Evolutionary conservation across 2,888 invertebrate species (phyloP), one percentile per base, ranked within the genome.

Genomic region (Abrostola tripartita): DNA sequence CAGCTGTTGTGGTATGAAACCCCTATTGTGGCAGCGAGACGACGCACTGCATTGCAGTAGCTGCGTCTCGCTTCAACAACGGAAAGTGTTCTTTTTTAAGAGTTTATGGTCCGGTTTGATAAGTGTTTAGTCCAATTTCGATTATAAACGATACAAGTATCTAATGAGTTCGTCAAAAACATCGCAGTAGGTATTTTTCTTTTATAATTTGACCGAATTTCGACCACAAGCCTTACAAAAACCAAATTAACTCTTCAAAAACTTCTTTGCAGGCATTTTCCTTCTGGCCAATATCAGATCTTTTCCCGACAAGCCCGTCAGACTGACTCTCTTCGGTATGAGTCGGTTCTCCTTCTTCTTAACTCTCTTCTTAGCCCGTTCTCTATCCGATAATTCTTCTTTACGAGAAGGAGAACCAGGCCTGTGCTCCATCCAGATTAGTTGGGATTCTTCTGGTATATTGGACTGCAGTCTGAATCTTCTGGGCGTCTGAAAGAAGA

Each of bases 361-460:
- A 14, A 53, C 68, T 38, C 74, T 75, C 35, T 65, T 65, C 42
- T 37, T 40, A 42, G 71, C 71, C 47, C 60, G 57, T 6, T 47
- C 42, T n/a, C 53, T 63, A 35, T 55, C 52, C 40, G n/a, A 44
- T 24, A 4, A 2, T 24, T 24, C 24, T 1, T 24, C 54, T 10
- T 38, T 44, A 7, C 56, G 40, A 0, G 36, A 49, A 0, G 77
- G 69, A 0, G 77, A 69, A 0, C 67, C 57, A 64, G 59, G 37
- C 51, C 58, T 1, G 11, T 78, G 82, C 52, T 90, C 87, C 83
- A 90, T 85, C 93, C 93, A 93, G 2, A 94, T 92, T 6, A 74
- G 60, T 57, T 93, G 92, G 0, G 74, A 41, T 0, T 80, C 73
- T 0, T 84, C 83, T 0, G 86, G 71, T 38, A 91, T 84, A 0